Evolutionary conservation across 2,797 vertebrate genomes (phyloP), one percentile per base, ranked within the genome.

Genomic region (Lepus townsendii): DNA sequence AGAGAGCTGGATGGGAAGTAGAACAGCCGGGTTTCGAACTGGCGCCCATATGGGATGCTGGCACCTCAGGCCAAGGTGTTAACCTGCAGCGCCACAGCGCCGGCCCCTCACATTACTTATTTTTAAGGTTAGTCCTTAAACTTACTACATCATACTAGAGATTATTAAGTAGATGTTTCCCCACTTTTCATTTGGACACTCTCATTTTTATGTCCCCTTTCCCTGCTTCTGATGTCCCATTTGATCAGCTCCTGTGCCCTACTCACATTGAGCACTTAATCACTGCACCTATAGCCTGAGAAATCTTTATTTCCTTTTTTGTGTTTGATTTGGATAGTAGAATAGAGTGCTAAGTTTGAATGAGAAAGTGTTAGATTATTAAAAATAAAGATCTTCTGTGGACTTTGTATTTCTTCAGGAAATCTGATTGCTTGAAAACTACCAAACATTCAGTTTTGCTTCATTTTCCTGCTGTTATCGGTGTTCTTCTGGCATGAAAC

Each of bases 221-320:
- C 19, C 1, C 47, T 47, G 60, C 4, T 26, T 83, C 27, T 47
- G 32, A 68, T n/a, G 32, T 35, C 17, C 24, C 54, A 9, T 27
- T 62, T 16, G 77, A 1, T 75, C 30, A 16, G 20, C 30, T 60
- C 5, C 57, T 54, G 38, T 30, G 12, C 26, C 19, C 27, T 79
- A n/a, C 4, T 72, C 20, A 69, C 52, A 82, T 35, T 57, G 16
- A 26, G 8, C 20, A 35, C 19, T 65, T 71, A 35, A 26, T 80
- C 57, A 32, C 76, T 80, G 3, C 22, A 68, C 16, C n/a, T 95
- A 42, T 26, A 71, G 24, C 30, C 4, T 8, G 26, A 78, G 27
- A 47, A 60, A 71, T n/a, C 19, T 72, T 72, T 42, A n/a, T 68
- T 85, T 73, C 11, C 13, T 95, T 76, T 92, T 92, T 83, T 60